These are phyloP conservation scores for Holothuria glaberrima DNA, from an alignment of 35 echinoderm and acorn worm genomes.

Conservation along the genomic window DNA sequence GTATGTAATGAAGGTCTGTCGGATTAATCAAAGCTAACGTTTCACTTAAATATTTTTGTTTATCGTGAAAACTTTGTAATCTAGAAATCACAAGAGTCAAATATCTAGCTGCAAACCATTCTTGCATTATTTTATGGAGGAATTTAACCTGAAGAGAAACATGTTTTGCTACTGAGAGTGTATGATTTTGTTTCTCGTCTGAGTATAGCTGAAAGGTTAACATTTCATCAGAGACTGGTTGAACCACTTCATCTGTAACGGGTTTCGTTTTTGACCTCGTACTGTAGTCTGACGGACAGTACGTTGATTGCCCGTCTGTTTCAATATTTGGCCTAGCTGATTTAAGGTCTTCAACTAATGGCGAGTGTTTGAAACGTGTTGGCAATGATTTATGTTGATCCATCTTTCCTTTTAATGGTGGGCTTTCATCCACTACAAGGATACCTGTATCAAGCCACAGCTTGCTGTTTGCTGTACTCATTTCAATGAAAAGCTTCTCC, in stretches of 20 bases:
- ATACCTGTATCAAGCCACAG: background rate
- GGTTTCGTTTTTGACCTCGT: background rate
- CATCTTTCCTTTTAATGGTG: too few relatives aligned
- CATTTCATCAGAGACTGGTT: background rate
- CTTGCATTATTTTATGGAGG: background rate
- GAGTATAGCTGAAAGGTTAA: background rate
- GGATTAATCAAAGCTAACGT: background rate
- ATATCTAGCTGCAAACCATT: conserved; percentile 35
- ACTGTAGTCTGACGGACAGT: background rate
- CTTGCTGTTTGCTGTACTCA: background rate
- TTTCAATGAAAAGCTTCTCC: background rate
- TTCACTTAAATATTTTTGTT: background rate
- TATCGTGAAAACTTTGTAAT: too few relatives aligned
- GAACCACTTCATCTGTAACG: background rate
- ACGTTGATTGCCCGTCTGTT: too few relatives aligned
- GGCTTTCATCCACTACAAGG: background rate
- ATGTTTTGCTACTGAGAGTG: background rate
- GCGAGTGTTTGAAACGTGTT: background rate
- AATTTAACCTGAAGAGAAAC: background rate
- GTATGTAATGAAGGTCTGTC: background rate
- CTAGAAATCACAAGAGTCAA: background rate
- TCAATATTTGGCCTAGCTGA: too few relatives aligned
- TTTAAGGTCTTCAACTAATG: background rate
- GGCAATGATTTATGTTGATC: background rate
- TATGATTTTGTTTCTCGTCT: background rate